These are phyloP conservation scores for Leuciscus idus DNA, from an alignment of 2,113 vertebrate species.

Conservation along the genomic window DNA sequence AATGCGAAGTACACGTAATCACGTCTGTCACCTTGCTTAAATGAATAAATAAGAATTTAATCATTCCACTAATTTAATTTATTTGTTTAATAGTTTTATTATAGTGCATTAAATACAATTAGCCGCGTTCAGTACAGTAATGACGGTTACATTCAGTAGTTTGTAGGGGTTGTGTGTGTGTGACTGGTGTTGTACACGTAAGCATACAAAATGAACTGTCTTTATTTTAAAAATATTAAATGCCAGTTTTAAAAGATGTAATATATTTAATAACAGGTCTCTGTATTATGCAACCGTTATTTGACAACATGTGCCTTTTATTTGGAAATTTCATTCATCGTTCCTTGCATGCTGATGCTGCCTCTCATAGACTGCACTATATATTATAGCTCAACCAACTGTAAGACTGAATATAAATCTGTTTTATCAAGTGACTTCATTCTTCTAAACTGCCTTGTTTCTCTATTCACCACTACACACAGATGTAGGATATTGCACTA, in stretches of 20 bases:
- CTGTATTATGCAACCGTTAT: neutral
- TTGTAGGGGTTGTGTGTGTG: neutral
- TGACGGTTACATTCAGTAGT: neutral
- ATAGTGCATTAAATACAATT: neutral
- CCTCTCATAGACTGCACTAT: neutral
- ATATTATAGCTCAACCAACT: neutral
- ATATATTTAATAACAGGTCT: neutral
- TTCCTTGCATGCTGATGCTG: neutral
- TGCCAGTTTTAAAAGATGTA: neutral
- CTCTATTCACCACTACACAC: neutral
- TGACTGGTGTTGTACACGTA: conserved; percentile 19
- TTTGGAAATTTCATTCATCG: neutral
- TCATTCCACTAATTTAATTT: neutral
- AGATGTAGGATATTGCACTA: neutral
- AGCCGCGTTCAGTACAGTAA: neutral
- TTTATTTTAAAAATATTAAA: neutral
- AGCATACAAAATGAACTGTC: neutral
- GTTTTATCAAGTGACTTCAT: neutral
- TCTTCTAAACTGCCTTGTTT: neutral
- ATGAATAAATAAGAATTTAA: neutral
- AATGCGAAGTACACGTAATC: conserved; percentile 42
- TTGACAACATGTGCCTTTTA: neutral
- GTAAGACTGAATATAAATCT: neutral
- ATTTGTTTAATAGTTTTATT: neutral
- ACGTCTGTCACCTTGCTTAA: neutral